Evolutionary conservation across 1,140 invertebrate species (phyloP).

Genomic region (Hycleus cichorii): DNA sequence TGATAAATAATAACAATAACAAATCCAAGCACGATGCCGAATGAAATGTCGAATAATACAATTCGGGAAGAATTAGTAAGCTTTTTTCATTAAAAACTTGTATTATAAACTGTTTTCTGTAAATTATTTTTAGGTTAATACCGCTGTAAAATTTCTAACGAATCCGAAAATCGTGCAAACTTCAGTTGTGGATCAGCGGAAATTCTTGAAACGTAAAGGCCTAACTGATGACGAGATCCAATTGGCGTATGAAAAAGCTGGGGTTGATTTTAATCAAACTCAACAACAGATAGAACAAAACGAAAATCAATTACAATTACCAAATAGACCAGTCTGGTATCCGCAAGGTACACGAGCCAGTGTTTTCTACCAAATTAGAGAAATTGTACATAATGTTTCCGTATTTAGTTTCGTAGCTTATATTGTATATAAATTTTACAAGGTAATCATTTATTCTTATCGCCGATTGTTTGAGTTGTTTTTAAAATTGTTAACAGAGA

Average conservation of each 20-base stretch:
- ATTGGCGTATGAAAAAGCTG: conserved; percentile 58
- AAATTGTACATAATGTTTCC: conserved; percentile 58
- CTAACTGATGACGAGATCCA: conserved; percentile 71
- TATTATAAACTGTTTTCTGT: no score
- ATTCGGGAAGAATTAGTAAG: no score
- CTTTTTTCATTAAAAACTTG: no score
- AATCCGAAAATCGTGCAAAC: conserved; percentile 73
- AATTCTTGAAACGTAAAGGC: conserved; percentile 75
- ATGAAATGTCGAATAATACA: no score
- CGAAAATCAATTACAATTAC: no score
- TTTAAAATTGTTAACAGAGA: conserved; percentile 25
- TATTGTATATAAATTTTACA: conserved; percentile 65
- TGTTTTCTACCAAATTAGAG: conserved; percentile 51
- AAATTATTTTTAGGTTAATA: conserved; percentile 56
- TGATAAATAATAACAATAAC: no score
- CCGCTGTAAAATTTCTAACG: conserved; percentile 78
- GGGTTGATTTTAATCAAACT: conserved; percentile 39
- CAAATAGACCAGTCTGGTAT: no score
- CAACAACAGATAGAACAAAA: conserved; percentile 12
- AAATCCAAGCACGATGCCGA: no score
- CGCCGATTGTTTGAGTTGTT: background rate
- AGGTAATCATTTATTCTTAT: conserved; percentile 43
- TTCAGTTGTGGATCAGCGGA: conserved; percentile 65
- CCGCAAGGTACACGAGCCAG: no score
- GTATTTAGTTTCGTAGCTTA: conserved; percentile 63